Conservation (phyloP, 2,888 invertebrate genomes). For the Metellina segmentata region DNA sequence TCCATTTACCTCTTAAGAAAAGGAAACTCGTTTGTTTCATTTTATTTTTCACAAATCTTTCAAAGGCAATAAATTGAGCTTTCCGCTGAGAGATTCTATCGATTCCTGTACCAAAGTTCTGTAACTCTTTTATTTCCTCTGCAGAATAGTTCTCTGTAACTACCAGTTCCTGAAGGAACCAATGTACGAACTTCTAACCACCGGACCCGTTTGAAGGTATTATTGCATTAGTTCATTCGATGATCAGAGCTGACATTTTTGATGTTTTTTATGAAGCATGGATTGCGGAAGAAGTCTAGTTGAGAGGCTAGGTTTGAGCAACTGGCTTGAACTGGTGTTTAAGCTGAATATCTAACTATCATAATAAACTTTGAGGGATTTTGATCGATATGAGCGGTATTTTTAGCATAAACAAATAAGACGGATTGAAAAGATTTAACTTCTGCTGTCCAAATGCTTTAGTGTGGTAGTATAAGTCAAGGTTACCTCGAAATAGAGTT, state of each 20-base stretch:
- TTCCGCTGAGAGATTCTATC: conserved; percentile 22
- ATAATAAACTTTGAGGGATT: too few species aligned
- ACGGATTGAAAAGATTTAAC: too few species aligned
- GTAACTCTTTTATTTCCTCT: conserved; percentile 27
- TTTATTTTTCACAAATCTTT: conserved; percentile 31
- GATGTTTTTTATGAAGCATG: too few species aligned
- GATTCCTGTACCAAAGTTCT: conserved; percentile 20
- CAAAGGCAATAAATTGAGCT: conserved; percentile 39
- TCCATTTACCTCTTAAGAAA: conserved; percentile 31
- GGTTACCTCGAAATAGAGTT: too few species aligned
- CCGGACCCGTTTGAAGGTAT: background rate
- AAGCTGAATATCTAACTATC: too few species aligned
- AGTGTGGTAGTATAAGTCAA: too few species aligned
- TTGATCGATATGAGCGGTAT: too few species aligned
- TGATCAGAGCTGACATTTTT: background rate
- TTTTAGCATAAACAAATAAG: too few species aligned
- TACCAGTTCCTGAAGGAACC: background rate
- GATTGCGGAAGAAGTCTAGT: too few species aligned
- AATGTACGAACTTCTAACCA: conserved; percentile 3
- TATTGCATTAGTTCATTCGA: background rate
- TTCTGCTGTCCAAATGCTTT: too few species aligned
- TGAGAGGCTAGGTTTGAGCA: too few species aligned
- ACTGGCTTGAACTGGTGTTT: too few species aligned
- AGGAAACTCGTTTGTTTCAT: conserved; percentile 5
- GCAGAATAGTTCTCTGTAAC: conserved; percentile 12